Evolutionary conservation across 2,888 invertebrate species (phyloP).

Genomic region (Heliconius hortense): DNA sequence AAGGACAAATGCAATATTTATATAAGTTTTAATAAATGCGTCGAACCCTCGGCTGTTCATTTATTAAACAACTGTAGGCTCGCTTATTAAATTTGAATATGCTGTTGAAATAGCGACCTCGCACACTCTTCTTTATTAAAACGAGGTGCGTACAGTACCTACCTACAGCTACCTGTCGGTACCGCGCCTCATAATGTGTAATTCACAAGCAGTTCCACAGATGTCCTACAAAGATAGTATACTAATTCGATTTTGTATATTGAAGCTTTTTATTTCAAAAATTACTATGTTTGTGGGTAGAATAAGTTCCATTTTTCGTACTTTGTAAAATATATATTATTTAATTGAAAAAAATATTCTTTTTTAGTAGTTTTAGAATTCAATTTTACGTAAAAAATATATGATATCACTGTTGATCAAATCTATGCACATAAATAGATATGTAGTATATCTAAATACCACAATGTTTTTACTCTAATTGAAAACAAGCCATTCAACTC

Average conservation of each 20-base stretch:
- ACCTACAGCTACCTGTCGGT: slow-evolving; percentile 5
- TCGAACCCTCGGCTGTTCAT: slow-evolving; percentile 37
- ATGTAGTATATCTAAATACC: background rate
- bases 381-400: background rate
- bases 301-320: background rate
- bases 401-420: background rate
- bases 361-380: background rate
- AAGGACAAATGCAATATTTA: slow-evolving; percentile 38
- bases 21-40: slow-evolving; percentile 36
- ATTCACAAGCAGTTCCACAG: slow-evolving; percentile 27
- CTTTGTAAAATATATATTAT: background rate
- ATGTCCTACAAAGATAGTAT: slow-evolving; percentile 9
- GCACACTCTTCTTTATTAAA: slow-evolving; percentile 39
- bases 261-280: background rate
- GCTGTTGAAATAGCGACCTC: slow-evolving; percentile 30
- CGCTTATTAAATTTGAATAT: slow-evolving; percentile 41
- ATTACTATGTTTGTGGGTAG: too few species aligned
- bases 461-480: background rate
- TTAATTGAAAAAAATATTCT: background rate
- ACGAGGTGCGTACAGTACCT: slow-evolving; percentile 29
- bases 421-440: background rate
- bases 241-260: slow-evolving; percentile 13
- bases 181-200: slow-evolving; percentile 26
- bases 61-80: slow-evolving; percentile 35
- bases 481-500: slow-evolving; percentile 7